Conservation (phyloP, 2,113 vertebrate genomes). For the Amazona guildingii region DNA sequence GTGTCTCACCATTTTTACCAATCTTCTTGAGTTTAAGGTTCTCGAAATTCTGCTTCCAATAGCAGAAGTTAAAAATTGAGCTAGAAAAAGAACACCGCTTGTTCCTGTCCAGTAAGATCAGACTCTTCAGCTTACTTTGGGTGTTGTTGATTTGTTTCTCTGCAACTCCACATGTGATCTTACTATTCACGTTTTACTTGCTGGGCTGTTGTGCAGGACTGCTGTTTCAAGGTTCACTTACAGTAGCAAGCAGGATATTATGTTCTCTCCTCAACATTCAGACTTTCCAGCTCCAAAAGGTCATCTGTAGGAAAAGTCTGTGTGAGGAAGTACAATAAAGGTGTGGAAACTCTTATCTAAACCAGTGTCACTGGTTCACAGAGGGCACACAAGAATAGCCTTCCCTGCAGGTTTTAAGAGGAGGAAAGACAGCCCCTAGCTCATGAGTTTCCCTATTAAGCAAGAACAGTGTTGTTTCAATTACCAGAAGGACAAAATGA, state of each 20-base stretch:
- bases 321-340: not conserved
- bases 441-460: not conserved
- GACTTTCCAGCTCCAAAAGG: conserved; percentile 11
- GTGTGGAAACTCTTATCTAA: not conserved
- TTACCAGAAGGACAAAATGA: conserved; percentile 9
- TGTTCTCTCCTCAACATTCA: not conserved
- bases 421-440: not conserved
- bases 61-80: not conserved
- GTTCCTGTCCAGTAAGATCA: not conserved
- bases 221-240: not conserved
- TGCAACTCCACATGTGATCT: not conserved
- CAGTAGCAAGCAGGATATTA: not conserved
- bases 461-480: not conserved
- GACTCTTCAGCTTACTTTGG: not conserved
- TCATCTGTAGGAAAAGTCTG: conserved; percentile 11
- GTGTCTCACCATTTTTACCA: not conserved
- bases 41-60: not conserved
- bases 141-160: not conserved
- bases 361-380: not conserved
- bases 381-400: not conserved
- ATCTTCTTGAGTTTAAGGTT: not conserved
- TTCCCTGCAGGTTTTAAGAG: not conserved
- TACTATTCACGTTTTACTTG: not conserved
- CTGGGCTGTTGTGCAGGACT: not conserved
- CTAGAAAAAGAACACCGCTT: not conserved